Evolutionary conservation across 2,113 vertebrate genomes (phyloP).

Genomic region (Eubucco bourcierii): DNA sequence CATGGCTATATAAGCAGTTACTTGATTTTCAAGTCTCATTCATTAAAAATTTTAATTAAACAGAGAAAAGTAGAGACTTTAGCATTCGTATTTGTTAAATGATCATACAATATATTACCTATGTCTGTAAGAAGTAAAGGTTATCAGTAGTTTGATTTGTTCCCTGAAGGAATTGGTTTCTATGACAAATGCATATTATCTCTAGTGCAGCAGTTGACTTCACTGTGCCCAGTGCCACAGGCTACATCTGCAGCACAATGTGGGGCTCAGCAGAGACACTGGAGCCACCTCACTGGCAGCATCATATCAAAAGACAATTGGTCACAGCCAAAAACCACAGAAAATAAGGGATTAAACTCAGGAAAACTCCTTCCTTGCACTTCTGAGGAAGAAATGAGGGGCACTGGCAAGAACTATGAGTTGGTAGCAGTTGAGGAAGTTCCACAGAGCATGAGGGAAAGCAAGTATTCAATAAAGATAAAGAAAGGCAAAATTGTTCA

Average conservation of each 20-base stretch:
- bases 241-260: accelerated
- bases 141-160: not conserved
- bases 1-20: not conserved
- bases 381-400: not conserved
- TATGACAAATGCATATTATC: accelerated
- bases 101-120: not conserved
- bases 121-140: not conserved
- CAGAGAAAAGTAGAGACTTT: accelerated
- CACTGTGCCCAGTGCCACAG: accelerated
- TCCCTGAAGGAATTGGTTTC: not conserved
- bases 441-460: not conserved
- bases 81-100: not conserved
- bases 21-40: not conserved
- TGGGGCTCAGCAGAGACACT: not conserved
- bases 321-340: not conserved
- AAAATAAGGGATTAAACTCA: not conserved
- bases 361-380: not conserved
- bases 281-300: not conserved
- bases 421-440: not conserved
- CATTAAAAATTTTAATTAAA: not conserved
- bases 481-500: not conserved
- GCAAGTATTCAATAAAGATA: not conserved
- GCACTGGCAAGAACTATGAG: not conserved
- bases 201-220: not conserved
- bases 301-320: not conserved